Percentiles rank a stretch among this genome's conserved stretches.
phyloP scores from a whole-genome alignment of 2,888 invertebrate species.

The Homarus gammarus region DNA sequence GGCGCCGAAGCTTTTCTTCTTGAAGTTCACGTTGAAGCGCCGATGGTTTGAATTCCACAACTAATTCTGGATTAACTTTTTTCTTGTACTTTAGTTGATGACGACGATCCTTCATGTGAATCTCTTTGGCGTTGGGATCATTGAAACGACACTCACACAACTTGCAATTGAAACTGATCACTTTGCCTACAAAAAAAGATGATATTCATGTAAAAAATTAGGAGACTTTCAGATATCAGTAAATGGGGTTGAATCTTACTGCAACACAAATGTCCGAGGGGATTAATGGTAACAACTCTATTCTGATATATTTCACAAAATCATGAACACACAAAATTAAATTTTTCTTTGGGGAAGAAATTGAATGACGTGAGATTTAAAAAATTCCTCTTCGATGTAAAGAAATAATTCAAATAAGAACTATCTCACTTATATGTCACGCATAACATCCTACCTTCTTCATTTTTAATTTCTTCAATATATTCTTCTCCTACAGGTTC shows the following conservation, averaged over 20 bases:
- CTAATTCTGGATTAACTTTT: conserved; percentile 94
- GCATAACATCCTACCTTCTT: no score
- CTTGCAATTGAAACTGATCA: conserved; percentile 96
- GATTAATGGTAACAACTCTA: no score
- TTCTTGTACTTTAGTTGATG: conserved; percentile 98
- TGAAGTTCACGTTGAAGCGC: conserved; percentile 86
- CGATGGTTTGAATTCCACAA: conserved; percentile 97
- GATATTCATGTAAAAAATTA: background rate
- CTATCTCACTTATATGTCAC: no score
- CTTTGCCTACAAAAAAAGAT: conserved; percentile 81
- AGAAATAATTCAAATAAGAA: no score
- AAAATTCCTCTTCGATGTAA: no score
- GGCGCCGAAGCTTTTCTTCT: conserved; percentile 89
- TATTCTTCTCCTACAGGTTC: conserved; percentile 97
- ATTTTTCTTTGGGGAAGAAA: no score
- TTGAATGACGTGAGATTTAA: no score
- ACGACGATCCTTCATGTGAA: conserved; percentile 99
- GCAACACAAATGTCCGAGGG: background rate
- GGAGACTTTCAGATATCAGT: no score
- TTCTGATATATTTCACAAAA: no score
- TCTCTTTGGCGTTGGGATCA: conserved; percentile 99
- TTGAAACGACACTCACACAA: conserved; percentile 99
- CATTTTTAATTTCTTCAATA: conserved; percentile 97
- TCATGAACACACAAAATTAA: no score
- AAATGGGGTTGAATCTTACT: no score